phyloP scores from a whole-genome alignment of 1,140 invertebrate genomes.

The Drosophila pachea region DNA sequence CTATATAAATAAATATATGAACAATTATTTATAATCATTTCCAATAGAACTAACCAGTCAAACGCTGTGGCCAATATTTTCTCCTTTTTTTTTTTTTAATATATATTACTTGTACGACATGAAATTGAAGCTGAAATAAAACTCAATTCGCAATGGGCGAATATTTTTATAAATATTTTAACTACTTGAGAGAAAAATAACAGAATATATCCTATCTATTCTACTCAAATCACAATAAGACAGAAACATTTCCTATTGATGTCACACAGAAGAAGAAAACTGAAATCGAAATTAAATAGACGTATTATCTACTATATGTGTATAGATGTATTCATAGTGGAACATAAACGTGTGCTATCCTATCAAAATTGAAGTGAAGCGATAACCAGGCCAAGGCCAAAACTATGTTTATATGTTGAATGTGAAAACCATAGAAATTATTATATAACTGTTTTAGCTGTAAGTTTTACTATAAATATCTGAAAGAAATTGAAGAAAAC shows the following conservation, averaged over 20 bases:
- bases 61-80: conserved; percentile 29
- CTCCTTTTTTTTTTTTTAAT: conserved; percentile 15
- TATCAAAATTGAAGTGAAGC: conserved; percentile 27
- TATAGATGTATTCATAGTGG: conserved; percentile 30
- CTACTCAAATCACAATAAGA: conserved; percentile 24
- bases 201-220: conserved; percentile 38
- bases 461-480: conserved; percentile 69
- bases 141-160: conserved; percentile 33
- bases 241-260: conserved; percentile 50
- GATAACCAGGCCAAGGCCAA: conserved; percentile 19
- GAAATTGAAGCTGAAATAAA: conserved; percentile 36
- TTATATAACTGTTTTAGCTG: conserved; percentile 64
- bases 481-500: conserved; percentile 15
- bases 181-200: conserved; percentile 17
- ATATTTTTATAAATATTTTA: conserved; percentile 66
- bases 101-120: conserved; percentile 20
- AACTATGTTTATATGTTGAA: conserved; percentile 50
- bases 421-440: conserved; percentile 72
- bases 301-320: conserved; percentile 35
- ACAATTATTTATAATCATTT: conserved; percentile 25
- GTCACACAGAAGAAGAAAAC: conserved; percentile 37
- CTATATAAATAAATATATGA: conserved; percentile 4
- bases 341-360: conserved; percentile 59
- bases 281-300: conserved; percentile 41
- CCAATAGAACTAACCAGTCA: conserved; percentile 22